Base-by-base conservation (phyloP, 1,140 invertebrate species). In the Habropoda laboriosa region DNA sequence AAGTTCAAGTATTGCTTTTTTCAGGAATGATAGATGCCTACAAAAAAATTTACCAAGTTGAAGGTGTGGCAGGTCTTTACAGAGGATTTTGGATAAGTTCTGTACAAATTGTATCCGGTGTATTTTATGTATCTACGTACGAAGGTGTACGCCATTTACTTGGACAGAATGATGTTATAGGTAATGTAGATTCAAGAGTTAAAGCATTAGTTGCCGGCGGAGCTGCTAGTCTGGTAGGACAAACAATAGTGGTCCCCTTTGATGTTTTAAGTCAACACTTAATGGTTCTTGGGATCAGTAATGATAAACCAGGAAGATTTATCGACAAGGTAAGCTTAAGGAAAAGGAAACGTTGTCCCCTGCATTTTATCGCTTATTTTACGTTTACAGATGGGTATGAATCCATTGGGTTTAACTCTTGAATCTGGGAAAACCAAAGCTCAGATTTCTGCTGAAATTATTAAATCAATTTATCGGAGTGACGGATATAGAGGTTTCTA, bases 261-360 rank as follows among this genome's bases (percentile, higher is more conserved):
- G 98, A 99, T 93, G 96, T 99, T 42, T 94, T 99, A 42, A 98
- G 98, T 88, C 98, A 99, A 89, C 98, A 99, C 92, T 95, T 99
- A 64, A 99, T 99, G 98, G 96, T 99, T 83, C 94, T 99, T 30
- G 98, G 98, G 1, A 93, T 96, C 76, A 93, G 94, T 60, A 94
- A 93, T 38, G 93, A 93, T 45, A 94, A 95, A 67, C 91, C 94
- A 42, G 91, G 92, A 0, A 92, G 89, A 86, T 77, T 90, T 40
- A 51, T 92, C 40, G 90, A 92, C 67, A 92, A 93, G 75, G 91
- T 92, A 71, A 83, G 73, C 38, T 2, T 1, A 8, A 3, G 0
- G 3, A 27, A 2, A 27, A 5, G 27, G 30, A 47, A 1, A n/a
- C 7, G 45, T 8, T 66, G 16, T 13, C n/a, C 2, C n/a, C n/a